Conservation (phyloP, 2,113 vertebrate species). For the Guaruba guarouba region DNA sequence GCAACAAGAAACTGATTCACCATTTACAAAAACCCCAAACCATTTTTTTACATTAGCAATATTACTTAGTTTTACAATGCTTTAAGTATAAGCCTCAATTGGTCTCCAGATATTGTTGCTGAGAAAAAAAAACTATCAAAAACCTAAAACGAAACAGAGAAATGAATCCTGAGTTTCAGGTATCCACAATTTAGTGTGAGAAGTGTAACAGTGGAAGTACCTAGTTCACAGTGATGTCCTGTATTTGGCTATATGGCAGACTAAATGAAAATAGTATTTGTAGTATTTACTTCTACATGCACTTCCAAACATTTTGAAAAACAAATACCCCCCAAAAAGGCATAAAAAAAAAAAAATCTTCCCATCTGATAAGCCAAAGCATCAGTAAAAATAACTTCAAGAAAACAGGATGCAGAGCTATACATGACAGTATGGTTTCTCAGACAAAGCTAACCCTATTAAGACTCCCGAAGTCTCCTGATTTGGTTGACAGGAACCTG, state of each 20-base stretch:
- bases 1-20: not conserved
- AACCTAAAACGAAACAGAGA: not conserved
- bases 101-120: not conserved
- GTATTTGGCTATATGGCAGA: not conserved
- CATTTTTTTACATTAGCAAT: not conserved
- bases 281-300: not conserved
- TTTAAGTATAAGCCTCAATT: not conserved
- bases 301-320: not conserved
- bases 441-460: not conserved
- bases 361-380: not conserved
- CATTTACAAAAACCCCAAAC: not conserved
- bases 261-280: not conserved
- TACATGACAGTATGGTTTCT: not conserved
- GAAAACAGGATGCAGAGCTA: not conserved
- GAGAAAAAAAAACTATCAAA: not conserved
- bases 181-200: not conserved
- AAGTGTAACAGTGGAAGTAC: not conserved
- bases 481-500: not conserved
- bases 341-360: not conserved
- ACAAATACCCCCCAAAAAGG: not conserved
- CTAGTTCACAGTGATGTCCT: not conserved
- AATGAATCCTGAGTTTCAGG: not conserved
- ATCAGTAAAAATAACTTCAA: not conserved
- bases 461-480: not conserved
- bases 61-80: not conserved